Evolutionary conservation across 2,888 invertebrate genomes (phyloP), one percentile per base, ranked within the genome.

Genomic region (Drosophila fulvimacula): DNA sequence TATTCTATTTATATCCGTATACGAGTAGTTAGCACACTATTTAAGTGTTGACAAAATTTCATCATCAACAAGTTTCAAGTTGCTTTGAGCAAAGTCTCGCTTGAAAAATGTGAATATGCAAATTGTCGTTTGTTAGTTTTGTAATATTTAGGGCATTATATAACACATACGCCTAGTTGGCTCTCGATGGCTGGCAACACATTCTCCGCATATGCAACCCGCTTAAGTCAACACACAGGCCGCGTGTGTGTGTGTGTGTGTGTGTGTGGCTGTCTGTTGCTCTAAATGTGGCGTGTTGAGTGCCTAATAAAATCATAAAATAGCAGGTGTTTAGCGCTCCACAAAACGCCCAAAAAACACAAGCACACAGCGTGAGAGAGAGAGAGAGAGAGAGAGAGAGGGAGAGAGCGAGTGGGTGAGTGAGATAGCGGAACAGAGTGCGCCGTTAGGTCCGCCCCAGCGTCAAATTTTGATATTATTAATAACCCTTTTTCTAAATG

Each of bases 401-500:
- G 1, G 21, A 7, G 6, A n/a, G 15, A n/a, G 13, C n/a, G n/a
- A n/a, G n/a, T n/a, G n/a, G n/a, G n/a, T n/a, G n/a, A n/a, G n/a
- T n/a, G n/a, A n/a, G n/a, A n/a, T n/a, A n/a, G n/a, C n/a, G n/a
- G n/a, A n/a, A 17, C 5, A 10, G 1, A 27, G 27, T 24, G 21
- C 6, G 21, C 42, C 36, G 59, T 69, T 70, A 82, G 73, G 73
- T 73, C 55, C 66, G 73, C 63, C 69, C 56, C 56, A 62, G 76
- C 84, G 68, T 84, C 84, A 81, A 75, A 81, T 75, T 87, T 87
- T 84, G 79, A 76, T 84, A 82, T 81, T 84, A 84, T 84, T 84
- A 87, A 84, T 87, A 84, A 84, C 81, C 84, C 81, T 84, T 84
- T 87, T 79, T 76, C 81, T 69, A 87, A 84, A 84, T 84, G 84